These are phyloP conservation scores for Oncorhynchus kisutch DNA, from an alignment of 2,113 vertebrate species.

Conservation along the genomic window DNA sequence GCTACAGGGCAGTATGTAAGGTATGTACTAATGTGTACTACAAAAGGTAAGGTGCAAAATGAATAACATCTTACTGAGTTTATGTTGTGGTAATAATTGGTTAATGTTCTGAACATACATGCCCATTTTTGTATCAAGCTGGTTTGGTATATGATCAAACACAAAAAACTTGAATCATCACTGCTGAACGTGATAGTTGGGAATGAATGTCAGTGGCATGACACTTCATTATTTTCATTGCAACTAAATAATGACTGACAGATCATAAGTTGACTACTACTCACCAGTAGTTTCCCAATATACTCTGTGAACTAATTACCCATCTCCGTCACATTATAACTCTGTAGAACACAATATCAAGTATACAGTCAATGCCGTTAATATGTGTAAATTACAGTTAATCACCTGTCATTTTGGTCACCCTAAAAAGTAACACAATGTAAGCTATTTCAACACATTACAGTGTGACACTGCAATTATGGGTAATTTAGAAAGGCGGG, in stretches of 20 bases:
- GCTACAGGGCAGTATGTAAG: slow-evolving; percentile 9
- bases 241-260: not conserved
- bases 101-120: not conserved
- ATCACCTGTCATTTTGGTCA: slow-evolving; percentile 67
- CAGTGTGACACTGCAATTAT: slow-evolving; percentile 55
- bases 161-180: not conserved
- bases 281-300: not conserved
- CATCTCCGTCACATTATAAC: slow-evolving; percentile 4
- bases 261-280: not conserved
- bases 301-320: not conserved
- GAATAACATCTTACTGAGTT: not conserved
- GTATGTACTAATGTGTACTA: slow-evolving; percentile 42
- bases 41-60: no score
- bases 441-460: slow-evolving; percentile 63
- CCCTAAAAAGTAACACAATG: slow-evolving; percentile 62
- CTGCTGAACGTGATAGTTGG: not conserved
- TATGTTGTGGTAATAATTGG: not conserved
- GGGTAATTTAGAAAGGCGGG: slow-evolving; percentile 68
- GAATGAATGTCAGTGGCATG: not conserved
- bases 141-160: not conserved
- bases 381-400: slow-evolving; percentile 76
- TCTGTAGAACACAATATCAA: slow-evolving; percentile 29
- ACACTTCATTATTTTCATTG: not conserved
- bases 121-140: not conserved
- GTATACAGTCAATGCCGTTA: slow-evolving; percentile 48